Percentiles rank a stretch among this genome's conserved stretches.
Conservation (phyloP, 2,888 invertebrate species). For the Lycaena phlaeas region DNA sequence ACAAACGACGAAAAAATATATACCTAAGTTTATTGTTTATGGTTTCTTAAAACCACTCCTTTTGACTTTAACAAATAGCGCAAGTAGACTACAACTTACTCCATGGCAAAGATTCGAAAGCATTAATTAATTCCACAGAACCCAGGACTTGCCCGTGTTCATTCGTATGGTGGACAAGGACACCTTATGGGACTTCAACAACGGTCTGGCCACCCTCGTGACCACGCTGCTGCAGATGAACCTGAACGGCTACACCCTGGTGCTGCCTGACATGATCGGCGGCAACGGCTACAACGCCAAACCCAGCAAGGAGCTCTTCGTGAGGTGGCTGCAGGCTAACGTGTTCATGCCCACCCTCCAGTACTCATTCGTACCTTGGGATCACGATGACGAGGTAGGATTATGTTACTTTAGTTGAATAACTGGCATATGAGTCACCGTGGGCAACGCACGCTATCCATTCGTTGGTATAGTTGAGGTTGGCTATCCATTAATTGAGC, state of each 20-base stretch:
- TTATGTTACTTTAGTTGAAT: too few species aligned
- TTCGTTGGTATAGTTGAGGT: too few species aligned
- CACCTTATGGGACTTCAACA: conserved; percentile 77
- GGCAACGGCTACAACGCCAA: conserved; percentile 76
- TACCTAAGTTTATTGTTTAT: too few species aligned
- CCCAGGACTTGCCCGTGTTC: conserved; percentile 81
- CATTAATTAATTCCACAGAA: conserved; percentile 35
- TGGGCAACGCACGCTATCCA: too few species aligned
- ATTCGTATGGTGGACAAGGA: conserved; percentile 86
- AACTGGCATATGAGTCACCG: too few species aligned
- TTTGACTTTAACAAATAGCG: too few species aligned
- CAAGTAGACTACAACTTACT: too few species aligned
- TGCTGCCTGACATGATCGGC: conserved; percentile 86
- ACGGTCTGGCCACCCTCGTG: conserved; percentile 80
- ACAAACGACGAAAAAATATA: too few species aligned
- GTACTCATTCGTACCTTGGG: conserved; percentile 88
- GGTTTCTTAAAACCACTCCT: too few species aligned
- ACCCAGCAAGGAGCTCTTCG: conserved; percentile 76
- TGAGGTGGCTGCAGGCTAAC: conserved; percentile 85
- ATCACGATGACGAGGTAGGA: conserved; percentile 74
- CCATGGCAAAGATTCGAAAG: background rate
- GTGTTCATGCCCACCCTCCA: conserved; percentile 86
- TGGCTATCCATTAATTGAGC: too few species aligned
- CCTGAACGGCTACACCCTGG: conserved; percentile 78
- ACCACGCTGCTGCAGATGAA: conserved; percentile 79